Evolutionary conservation across 2,797 vertebrate genomes (phyloP), one percentile per base, ranked within the genome.

Genomic region (Sorex maritimensis): DNA sequence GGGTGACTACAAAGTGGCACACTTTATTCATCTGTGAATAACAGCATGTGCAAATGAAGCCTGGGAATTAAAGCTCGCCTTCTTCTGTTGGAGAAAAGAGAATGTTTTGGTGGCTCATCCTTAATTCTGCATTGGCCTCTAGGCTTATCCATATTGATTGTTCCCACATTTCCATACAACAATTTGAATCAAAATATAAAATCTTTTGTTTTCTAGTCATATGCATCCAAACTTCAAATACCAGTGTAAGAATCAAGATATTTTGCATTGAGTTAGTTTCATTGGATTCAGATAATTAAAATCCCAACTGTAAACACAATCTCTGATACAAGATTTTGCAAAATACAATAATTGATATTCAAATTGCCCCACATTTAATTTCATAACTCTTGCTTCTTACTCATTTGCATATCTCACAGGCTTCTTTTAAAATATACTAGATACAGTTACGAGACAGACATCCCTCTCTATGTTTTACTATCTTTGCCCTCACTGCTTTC

Each of bases 21-120:
- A 89, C 93, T 95, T 95, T 96, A 94, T 91, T 96, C 95, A 90
- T 97, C 95, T 97, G 96, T 95, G 96, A 96, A 94, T 93, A 94
- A 83, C 90, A 90, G 94, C 94, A 46, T 92, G 94, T 95, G 96
- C 94, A 96, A 96, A 96, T 92, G 88, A 94, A 90, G 92, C 68
- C 86, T 81, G 94, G 93, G 95, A 95, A 90, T 92, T 44, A 77
- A 75, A 81, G 63, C 90, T 34, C 81, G 78, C 90, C 75, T 94
- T 93, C 85, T 77, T 68, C 41, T 86, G 34, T 81, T 74, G 84
- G 82, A 95, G 88, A 91, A 88, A 67, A 92, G 82, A 79, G 65
- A 91, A 88, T 24, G 65, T 86, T 93, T 46, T 90, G 90, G 90
- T 89, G 91, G 69, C 73, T 92, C 91, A 91, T 93, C 77, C 85